These are phyloP conservation scores for Melanerpes formicivorus DNA, from an alignment of 2,113 vertebrate genomes.

Conservation along the genomic window DNA sequence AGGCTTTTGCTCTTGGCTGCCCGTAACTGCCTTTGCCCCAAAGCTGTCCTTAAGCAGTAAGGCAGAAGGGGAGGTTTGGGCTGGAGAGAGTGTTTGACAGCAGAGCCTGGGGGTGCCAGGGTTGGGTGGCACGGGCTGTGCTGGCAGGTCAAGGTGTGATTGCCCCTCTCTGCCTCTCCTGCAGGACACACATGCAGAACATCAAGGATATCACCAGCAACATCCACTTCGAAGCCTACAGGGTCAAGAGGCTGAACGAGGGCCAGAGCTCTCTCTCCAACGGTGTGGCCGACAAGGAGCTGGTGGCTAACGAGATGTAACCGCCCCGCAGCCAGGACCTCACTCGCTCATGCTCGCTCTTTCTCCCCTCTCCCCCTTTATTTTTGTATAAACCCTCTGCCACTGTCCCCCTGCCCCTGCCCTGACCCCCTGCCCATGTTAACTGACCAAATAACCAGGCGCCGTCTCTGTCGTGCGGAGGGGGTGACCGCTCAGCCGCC, in stretches of 20 bases:
- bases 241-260: constrained; percentile 93
- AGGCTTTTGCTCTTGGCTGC: not conserved
- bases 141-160: accelerated
- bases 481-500: not conserved
- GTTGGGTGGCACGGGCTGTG: not conserved
- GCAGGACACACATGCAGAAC: constrained; percentile 99
- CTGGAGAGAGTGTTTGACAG: not conserved
- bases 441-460: constrained; percentile 70
- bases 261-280: constrained; percentile 86
- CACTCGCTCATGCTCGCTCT: not conserved
- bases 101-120: not conserved
- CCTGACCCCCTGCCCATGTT: constrained; percentile 27
- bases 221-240: constrained; percentile 97
- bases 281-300: constrained; percentile 81
- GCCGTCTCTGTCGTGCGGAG: not conserved
- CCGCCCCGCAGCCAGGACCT: constrained; percentile 32
- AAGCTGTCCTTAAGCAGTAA: accelerated
- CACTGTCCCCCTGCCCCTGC: not conserved
- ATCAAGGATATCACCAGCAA: constrained; percentile 98
- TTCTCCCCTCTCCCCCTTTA: constrained; percentile 16
- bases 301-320: constrained; percentile 90
- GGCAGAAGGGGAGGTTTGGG: not conserved
- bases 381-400: constrained; percentile 66
- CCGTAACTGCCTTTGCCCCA: not conserved
- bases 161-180: not conserved